A percentile compares a stretch with the other conserved stretches of the same genome.
Evolutionary conservation across 2,888 invertebrate genomes (phyloP).

Genomic region (Cephus runcator): DNA sequence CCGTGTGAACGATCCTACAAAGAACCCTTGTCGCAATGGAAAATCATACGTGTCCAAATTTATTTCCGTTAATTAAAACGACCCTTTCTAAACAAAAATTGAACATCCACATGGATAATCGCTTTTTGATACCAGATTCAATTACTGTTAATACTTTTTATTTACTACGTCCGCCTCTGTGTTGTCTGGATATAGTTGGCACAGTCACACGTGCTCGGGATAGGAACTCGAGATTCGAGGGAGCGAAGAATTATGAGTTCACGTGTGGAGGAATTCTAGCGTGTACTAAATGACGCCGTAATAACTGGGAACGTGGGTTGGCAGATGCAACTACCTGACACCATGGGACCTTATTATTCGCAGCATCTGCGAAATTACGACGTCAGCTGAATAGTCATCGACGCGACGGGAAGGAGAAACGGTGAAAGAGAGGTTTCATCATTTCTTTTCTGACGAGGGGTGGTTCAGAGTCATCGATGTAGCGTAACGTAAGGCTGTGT

Average conservation of each 20-base stretch:
- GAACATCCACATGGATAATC: not conserved
- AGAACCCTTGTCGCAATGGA: not conserved
- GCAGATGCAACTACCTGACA: not conserved
- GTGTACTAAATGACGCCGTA: not conserved
- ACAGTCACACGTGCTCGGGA: not conserved
- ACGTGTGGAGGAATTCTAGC: not conserved
- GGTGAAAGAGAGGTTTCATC: constrained; percentile 28
- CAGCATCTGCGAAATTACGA: not conserved
- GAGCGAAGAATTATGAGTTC: not conserved
- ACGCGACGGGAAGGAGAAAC: constrained; percentile 15
- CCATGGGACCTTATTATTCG: not conserved
- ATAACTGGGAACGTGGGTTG: not conserved
- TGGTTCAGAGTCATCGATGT: constrained; percentile 50
- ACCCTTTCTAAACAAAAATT: not conserved
- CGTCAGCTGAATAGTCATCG: constrained; percentile 28
- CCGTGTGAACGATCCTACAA: not conserved
- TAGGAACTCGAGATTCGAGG: not conserved
- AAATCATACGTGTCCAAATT: not conserved
- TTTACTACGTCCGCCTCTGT: not conserved
- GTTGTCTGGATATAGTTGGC: not conserved
- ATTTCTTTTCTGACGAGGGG: constrained; percentile 24
- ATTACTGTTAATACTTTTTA: not conserved
- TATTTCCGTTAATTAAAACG: not conserved
- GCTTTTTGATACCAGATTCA: not conserved
- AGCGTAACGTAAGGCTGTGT: constrained; percentile 15